Conservation (phyloP, 2,888 invertebrate species). For the Spilosoma lubricipeda region DNA sequence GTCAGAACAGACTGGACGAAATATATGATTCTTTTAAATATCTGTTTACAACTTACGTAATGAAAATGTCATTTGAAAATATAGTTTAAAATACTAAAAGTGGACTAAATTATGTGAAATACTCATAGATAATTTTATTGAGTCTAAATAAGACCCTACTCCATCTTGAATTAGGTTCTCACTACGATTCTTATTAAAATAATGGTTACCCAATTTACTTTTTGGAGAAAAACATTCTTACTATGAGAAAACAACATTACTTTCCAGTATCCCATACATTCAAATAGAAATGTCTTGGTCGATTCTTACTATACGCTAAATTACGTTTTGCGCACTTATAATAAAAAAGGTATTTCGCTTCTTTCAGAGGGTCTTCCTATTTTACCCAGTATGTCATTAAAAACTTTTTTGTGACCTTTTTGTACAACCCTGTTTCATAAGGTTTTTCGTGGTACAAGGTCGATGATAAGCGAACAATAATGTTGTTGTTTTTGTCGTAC, state of each 20-base stretch:
- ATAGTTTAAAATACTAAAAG: no score
- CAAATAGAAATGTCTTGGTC: background rate
- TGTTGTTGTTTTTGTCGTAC: conserved; percentile 5
- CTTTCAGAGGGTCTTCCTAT: conserved; percentile 24
- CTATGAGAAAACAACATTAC: background rate
- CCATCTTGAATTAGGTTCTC: no score
- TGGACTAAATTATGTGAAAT: background rate
- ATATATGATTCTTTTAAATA: no score
- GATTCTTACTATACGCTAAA: background rate
- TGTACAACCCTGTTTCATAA: conserved; percentile 6
- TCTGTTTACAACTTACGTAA: no score
- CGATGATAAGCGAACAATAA: conserved; percentile 9
- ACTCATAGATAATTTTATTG: background rate
- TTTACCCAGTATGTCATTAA: conserved; percentile 28
- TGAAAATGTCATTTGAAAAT: no score
- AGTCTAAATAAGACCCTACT: background rate
- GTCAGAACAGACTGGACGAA: no score
- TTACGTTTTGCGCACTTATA: conserved; percentile 1
- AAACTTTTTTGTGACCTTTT: conserved; percentile 31
- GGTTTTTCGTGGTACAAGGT: conserved; percentile 13
- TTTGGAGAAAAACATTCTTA: background rate
- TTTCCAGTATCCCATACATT: background rate
- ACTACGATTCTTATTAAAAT: background rate
- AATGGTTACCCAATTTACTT: background rate
- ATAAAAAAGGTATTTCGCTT: conserved; percentile 31